Conservation (phyloP, 2,797 vertebrate genomes). For the Micromesistius poutassou region DNA sequence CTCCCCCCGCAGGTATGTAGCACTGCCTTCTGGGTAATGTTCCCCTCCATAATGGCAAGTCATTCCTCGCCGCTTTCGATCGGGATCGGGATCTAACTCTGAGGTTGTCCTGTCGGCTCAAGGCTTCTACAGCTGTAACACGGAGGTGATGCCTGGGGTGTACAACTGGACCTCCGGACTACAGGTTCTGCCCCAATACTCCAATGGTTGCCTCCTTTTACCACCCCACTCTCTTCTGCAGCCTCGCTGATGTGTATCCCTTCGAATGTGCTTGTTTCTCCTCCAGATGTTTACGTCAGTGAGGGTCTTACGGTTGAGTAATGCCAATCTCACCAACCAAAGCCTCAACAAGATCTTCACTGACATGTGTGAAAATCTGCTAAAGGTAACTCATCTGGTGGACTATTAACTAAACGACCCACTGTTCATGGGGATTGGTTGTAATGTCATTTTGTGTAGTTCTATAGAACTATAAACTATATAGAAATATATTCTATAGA, state of each 20-base stretch:
- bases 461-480: too few relatives aligned
- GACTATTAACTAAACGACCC: background rate
- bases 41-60: background rate
- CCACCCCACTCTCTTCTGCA: conserved; percentile 1
- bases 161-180: conserved; percentile 94
- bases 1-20: conserved; percentile 82
- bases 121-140: conserved; percentile 99
- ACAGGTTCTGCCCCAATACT: conserved; percentile 75
- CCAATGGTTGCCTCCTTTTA: background rate
- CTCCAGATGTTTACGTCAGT: conserved; percentile 97
- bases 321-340: conserved; percentile 89
- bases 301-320: conserved; percentile 88
- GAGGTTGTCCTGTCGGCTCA: conserved; percentile 19
- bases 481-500: too few relatives aligned
- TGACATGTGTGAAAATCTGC: conserved; percentile 95
- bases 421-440: background rate
- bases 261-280: conserved; percentile 12
- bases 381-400: conserved; percentile 79
- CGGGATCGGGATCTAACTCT: background rate
- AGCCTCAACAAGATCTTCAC: conserved; percentile 95
- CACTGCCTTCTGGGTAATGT: background rate
- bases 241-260: conserved; percentile 15
- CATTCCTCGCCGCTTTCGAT: background rate
- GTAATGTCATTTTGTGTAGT: background rate
- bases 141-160: conserved; percentile 97